Evolutionary conservation across 2,113 vertebrate species (phyloP).

Genomic region (Ptychochromis oligacanthus): DNA sequence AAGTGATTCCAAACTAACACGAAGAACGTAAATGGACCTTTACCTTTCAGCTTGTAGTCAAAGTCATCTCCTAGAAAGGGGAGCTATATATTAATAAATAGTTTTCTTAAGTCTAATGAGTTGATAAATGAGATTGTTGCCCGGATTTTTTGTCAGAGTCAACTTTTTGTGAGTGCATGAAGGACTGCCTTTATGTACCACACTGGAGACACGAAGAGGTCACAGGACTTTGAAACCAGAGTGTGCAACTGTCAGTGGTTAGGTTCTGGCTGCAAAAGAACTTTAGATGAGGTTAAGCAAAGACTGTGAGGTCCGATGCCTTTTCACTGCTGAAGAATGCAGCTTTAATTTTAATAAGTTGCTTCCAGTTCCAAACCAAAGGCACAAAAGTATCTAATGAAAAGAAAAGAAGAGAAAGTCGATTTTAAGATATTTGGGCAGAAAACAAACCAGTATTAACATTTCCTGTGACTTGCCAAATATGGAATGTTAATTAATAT

Average conservation of each 20-base stretch:
- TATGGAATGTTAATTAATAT: no score
- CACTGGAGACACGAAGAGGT: no score
- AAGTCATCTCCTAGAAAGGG: not conserved
- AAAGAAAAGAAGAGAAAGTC: not conserved
- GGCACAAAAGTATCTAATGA: no score
- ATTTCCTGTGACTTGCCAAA: not conserved
- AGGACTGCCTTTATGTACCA: no score
- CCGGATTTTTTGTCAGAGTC: not conserved
- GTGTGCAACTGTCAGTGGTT: not conserved
- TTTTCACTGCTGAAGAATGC: not conserved
- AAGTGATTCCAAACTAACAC: no score
- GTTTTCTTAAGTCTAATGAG: not conserved
- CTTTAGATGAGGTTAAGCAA: not conserved
- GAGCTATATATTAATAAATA: no score
- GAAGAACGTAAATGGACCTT: no score
- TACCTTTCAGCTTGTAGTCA: no score
- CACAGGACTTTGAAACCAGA: no score
- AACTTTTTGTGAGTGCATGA: no score
- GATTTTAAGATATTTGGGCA: no score
- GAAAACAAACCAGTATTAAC: not conserved
- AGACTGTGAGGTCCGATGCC: no score
- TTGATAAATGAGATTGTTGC: not conserved
- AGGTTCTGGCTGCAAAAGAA: not conserved
- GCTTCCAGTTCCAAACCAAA: not conserved
- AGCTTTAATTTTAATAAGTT: not conserved